These are phyloP conservation scores for Alloplasta piceator DNA, from an alignment of 2,888 invertebrate species.

Conservation along the genomic window DNA sequence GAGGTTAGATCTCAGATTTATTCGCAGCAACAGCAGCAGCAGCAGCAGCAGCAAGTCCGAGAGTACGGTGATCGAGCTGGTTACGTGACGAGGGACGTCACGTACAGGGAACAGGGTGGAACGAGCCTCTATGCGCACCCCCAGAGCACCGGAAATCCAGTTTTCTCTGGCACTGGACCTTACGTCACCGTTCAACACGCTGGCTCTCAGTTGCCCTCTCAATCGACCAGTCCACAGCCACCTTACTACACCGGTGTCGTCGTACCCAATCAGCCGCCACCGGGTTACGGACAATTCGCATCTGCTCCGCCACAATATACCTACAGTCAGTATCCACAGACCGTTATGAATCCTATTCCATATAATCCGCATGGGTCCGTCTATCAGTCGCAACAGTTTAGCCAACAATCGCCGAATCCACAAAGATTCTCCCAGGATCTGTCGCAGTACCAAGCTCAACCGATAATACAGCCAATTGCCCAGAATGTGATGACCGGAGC, in stretches of 20 bases:
- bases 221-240: conserved; percentile 79
- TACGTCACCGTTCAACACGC: conserved; percentile 79
- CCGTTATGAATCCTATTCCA: conserved; percentile 79
- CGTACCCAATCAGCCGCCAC: conserved; percentile 72
- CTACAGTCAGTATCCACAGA: conserved; percentile 79
- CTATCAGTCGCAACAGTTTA: conserved; percentile 76
- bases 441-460: conserved; percentile 79
- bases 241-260: conserved; percentile 77
- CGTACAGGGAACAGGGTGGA: conserved; percentile 74
- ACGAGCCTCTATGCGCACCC: conserved; percentile 74
- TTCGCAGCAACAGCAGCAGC: conserved; percentile 70
- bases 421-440: conserved; percentile 80
- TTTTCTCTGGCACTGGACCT: conserved; percentile 75
- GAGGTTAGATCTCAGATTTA: conserved; percentile 79
- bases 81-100: conserved; percentile 79
- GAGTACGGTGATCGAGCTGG: conserved; percentile 78
- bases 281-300: conserved; percentile 71
- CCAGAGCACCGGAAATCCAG: conserved; percentile 74
- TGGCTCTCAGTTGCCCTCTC: conserved; percentile 74
- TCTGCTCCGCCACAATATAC: conserved; percentile 74
- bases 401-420: conserved; percentile 79
- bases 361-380: conserved; percentile 76
- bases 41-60: conserved; percentile 67
- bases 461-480: conserved; percentile 81
- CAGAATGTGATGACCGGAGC: conserved; percentile 77